Evolutionary conservation across 2,113 vertebrate genomes (phyloP).

Genomic region (Laticauda laticaudata): DNA sequence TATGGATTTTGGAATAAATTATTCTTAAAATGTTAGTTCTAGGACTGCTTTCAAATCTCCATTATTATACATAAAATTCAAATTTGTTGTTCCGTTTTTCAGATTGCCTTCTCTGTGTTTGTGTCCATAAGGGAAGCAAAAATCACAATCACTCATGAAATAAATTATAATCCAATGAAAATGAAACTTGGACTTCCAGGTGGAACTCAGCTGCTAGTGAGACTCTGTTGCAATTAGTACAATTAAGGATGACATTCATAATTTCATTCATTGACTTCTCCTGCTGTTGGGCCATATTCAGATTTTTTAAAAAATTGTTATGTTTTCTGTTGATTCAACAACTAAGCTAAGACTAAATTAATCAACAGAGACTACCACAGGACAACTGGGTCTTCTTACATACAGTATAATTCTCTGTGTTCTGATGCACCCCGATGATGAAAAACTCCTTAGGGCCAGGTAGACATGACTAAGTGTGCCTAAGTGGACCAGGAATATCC

Average conservation of each 20-base stretch:
- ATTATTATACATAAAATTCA: conserved; percentile 42
- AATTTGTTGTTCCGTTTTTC: conserved; percentile 10
- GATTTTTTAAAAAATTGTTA: neutral
- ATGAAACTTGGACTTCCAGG: neutral
- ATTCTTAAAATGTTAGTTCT: neutral
- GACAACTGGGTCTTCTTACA: neutral
- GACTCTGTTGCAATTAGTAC: conserved; percentile 42
- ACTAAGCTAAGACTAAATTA: neutral
- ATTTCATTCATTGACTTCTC: neutral
- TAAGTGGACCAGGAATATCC: neutral
- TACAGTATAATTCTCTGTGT: neutral
- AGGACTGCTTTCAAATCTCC: conserved; percentile 46
- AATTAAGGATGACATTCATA: conserved; percentile 13
- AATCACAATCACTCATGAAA: neutral
- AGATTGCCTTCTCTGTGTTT: conserved; percentile 7
- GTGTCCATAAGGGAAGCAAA: neutral
- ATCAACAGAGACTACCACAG: neutral
- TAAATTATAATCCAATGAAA: neutral
- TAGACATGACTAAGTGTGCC: neutral
- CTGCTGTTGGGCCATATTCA: neutral
- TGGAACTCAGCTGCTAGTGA: conserved; percentile 17
- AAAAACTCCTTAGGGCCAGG: neutral
- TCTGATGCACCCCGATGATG: neutral
- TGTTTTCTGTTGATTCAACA: neutral
- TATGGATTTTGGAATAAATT: conserved; percentile 12